Evolutionary conservation across 2,888 invertebrate species (phyloP), one percentile per base, ranked within the genome.

Genomic region (Luperina testacea): DNA sequence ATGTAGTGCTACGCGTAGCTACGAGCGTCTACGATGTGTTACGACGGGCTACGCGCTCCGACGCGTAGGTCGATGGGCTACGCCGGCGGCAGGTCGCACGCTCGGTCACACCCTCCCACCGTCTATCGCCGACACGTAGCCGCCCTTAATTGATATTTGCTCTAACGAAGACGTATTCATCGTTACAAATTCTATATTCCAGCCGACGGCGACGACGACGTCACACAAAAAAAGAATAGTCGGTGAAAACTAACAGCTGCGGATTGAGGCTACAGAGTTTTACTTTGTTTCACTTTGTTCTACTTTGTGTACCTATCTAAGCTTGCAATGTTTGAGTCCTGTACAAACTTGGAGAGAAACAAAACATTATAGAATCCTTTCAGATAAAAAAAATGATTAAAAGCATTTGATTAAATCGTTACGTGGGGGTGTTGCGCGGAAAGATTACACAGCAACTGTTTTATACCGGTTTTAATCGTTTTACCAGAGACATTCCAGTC

Each of bases 61-160:
- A 74, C 78, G 84, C 85, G 87, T 77, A 75, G 82, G 78, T 65
- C 70, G 83, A 75, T 73, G 80, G 83, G 72, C 73, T 78, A 84
- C 84, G 84, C 57, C 57, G 80, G 38, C 82, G 78, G 78, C 45
- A 59, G 42, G 81, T 79, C 77, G 83, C 70, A 51, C 88, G 89
- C 85, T 79, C 88, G 89, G 91, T 91, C 92, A 93, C 92, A 91
- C n/a, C n/a, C 88, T 89, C 91, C 81, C 84, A 75, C 86, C 89
- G 90, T 89, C 92, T 92, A 92, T 92, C 92, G 89, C 82, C 83
- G 88, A 91, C 94, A 94, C 94, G 94, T 94, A 93, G 89, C 81
- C 88, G 88, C 86, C 92, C 94, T 91, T 95, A 95, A 95, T 95
- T 95, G 94, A 95, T 95, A 95, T 95, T 92, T 94, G 92, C 92